Base-by-base conservation (phyloP, 1,140 invertebrate genomes). In the Bombus huntii region DNA sequence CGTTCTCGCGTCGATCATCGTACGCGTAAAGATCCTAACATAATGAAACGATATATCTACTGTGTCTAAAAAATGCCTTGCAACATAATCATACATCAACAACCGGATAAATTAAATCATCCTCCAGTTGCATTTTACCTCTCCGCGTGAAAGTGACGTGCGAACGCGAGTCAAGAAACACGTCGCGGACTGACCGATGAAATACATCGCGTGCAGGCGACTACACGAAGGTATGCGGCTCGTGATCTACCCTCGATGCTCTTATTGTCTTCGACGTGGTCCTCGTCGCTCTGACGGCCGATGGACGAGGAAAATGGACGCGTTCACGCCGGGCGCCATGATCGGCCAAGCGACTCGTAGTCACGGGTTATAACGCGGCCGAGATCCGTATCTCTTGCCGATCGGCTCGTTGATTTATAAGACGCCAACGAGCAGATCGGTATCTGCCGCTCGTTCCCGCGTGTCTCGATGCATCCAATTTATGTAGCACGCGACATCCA, bases 371-470 rank as follows among this genome's bases (percentile, higher is more conserved):
- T 72, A 85, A 74, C 85, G 83, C 85, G 65, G 70, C 78, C 78
- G 62, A 92, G 87, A 90, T 91, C 85, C 66, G 87, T 91, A 92
- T 87, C 75, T 84, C 75, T 59, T 4, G 70, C 74, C 82, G 85
- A 92, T 92, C 91, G 88, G 83, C 80, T 87, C 79, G 77, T 73
- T 90, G 90, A 91, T 92, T 91, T 91, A 92, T 91, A 89, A 89
- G 87, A 87, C 82, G 75, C 75, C 87, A 77, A 76, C 79, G 59
- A 47, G 66, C 47, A 90, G 91, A 91, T 90, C 89, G 78, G 74
- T 87, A 87, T 92, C 91, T 87, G 77, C 70, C 77, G 73, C 85
- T 88, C 88, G 89, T 90, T 83, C 86, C 66, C 87, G 73, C 77
- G 87, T 91, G 89, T 89, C 89, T 81, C 87, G 87, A 87, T 88